These are phyloP conservation scores for Cariama cristata DNA, from an alignment of 2,113 vertebrate species.

Conservation along the genomic window DNA sequence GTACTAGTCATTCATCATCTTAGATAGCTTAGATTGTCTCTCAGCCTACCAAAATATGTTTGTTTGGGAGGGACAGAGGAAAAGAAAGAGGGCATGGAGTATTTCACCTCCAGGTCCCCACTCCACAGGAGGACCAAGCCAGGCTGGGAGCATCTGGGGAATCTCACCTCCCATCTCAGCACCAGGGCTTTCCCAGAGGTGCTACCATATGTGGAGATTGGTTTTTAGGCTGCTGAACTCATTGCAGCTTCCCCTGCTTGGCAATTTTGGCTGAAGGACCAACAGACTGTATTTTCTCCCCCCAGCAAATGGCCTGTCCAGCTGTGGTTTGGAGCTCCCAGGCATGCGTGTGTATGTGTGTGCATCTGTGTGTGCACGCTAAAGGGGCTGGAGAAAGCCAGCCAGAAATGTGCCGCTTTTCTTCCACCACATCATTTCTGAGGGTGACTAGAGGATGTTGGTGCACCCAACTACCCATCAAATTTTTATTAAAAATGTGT, in stretches of 20 bases:
- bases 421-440: neutral
- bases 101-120: neutral
- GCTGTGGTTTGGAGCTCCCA: neutral
- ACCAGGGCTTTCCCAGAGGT: neutral
- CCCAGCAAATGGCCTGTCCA: neutral
- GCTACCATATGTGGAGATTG: neutral
- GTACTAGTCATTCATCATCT: neutral
- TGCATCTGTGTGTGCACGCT: neutral
- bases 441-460: neutral
- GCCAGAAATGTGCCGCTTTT: neutral
- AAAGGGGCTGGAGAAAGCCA: neutral
- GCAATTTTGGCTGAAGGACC: neutral
- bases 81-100: neutral
- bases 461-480: accelerated
- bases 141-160: neutral
- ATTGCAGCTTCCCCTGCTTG: neutral
- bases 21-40: neutral
- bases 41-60: neutral
- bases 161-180: neutral
- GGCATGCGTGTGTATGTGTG: accelerated
- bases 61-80: neutral
- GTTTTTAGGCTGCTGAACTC: neutral
- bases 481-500: neutral
- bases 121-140: neutral
- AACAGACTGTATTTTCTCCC: neutral